phyloP scores from a whole-genome alignment of 2,888 invertebrate species.

The Drosophila putrida region DNA sequence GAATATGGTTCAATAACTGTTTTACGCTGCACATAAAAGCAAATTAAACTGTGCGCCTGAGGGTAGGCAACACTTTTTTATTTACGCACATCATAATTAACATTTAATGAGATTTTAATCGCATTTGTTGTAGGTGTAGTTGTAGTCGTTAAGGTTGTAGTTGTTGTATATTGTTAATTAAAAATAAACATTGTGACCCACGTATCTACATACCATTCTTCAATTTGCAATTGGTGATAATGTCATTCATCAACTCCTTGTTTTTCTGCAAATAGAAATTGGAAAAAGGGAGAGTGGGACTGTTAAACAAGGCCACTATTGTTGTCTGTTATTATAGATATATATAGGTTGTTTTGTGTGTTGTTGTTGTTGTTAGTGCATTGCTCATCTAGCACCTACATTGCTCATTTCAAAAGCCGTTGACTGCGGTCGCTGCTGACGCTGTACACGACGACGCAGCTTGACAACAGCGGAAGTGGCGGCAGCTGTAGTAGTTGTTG shows the following conservation, averaged over 20 bases:
- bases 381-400: conserved; percentile 50
- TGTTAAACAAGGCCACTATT: background rate
- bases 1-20: conserved; percentile 9
- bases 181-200: conserved; percentile 14
- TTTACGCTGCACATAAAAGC: conserved; percentile 10
- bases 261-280: conserved; percentile 88
- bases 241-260: conserved; percentile 91
- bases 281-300: background rate
- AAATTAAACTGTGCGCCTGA: conserved; percentile 19
- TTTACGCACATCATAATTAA: conserved; percentile 10
- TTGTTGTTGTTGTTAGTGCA: conserved; percentile 15
- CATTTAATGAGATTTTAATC: conserved; percentile 32
- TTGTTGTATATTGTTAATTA: conserved; percentile 17
- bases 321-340: conserved; percentile 14
- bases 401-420: conserved; percentile 70
- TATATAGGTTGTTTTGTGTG: background rate
- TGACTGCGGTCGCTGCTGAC: conserved; percentile 66
- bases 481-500: conserved; percentile 31
- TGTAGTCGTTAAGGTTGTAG: background rate
- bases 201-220: conserved; percentile 88
- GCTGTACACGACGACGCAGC: conserved; percentile 54
- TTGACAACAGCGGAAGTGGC: conserved; percentile 60
- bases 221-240: conserved; percentile 88
- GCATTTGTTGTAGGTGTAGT: conserved; percentile 1
- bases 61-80: conserved; percentile 15